Evolutionary conservation across 2,888 invertebrate species (phyloP).

Genomic region (Synergus laeviventris): DNA sequence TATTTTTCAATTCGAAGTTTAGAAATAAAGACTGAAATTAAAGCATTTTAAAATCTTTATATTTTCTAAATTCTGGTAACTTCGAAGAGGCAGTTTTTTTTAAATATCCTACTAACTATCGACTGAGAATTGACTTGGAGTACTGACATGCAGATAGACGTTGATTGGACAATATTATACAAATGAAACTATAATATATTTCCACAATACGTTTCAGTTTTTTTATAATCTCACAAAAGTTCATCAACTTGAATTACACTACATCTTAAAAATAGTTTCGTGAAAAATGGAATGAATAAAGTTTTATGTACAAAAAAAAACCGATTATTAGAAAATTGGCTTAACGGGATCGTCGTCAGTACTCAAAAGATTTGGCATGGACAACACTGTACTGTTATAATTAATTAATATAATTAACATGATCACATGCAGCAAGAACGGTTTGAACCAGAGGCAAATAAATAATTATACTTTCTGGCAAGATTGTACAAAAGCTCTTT

Average conservation of each 20-base stretch:
- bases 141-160: not conserved
- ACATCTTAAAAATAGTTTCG: not conserved
- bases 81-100: not conserved
- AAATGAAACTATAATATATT: not conserved
- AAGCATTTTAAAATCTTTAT: not conserved
- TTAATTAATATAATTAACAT: no score
- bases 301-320: not conserved
- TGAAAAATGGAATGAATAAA: slow-evolving; percentile 1
- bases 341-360: not conserved
- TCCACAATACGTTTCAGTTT: not conserved
- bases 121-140: not conserved
- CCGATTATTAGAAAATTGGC: not conserved
- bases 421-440: not conserved
- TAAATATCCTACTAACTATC: not conserved
- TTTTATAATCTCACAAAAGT: not conserved
- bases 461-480: not conserved
- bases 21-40: not conserved
- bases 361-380: not conserved
- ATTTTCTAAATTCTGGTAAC: not conserved
- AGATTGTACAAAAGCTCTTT: not conserved
- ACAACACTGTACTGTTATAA: not conserved
- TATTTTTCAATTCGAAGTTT: not conserved
- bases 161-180: not conserved
- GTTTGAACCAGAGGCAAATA: not conserved
- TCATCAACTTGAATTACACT: not conserved